Evolutionary conservation across 2,797 vertebrate genomes (phyloP).

Genomic region (Tachyglossus aculeatus): DNA sequence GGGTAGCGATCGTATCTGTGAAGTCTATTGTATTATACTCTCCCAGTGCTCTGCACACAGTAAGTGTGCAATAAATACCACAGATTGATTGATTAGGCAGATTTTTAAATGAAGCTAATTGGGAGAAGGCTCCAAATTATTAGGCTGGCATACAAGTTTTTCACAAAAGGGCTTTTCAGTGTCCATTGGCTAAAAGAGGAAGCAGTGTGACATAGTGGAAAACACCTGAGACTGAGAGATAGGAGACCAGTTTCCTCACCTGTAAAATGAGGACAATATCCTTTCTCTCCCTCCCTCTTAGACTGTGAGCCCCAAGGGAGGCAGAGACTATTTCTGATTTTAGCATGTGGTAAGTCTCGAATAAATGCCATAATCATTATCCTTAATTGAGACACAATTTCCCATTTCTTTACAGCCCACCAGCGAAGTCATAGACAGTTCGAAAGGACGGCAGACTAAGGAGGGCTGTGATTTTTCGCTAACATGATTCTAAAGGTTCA

Average conservation of each 20-base stretch:
- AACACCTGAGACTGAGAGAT: not conserved
- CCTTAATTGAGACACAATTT: constrained; percentile 1
- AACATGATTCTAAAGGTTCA: constrained; percentile 17
- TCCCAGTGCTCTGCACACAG: no score
- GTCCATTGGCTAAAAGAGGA: not conserved
- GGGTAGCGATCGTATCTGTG: no score
- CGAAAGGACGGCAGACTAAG: not conserved
- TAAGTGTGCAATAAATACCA: no score
- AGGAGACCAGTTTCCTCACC: not conserved
- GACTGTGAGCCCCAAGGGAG: not conserved
- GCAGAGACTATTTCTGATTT: constrained; percentile 5
- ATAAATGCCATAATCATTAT: no score
- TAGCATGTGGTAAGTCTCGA: no score
- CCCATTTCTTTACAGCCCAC: not conserved
- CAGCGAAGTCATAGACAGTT: constrained; percentile 25
- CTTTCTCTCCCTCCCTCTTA: not conserved
- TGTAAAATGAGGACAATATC: not conserved
- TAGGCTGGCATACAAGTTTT: no score
- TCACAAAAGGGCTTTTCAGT: no score
- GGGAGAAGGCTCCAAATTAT: no score
- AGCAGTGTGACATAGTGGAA: not conserved
- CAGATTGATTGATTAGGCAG: no score
- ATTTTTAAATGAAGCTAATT: no score
- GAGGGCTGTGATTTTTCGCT: constrained; percentile 13
- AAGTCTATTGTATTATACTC: no score